Percentiles rank a stretch among this genome's conserved stretches.
phyloP scores from a whole-genome alignment of 1,140 invertebrate species.

The Listronotus bonariensis region DNA sequence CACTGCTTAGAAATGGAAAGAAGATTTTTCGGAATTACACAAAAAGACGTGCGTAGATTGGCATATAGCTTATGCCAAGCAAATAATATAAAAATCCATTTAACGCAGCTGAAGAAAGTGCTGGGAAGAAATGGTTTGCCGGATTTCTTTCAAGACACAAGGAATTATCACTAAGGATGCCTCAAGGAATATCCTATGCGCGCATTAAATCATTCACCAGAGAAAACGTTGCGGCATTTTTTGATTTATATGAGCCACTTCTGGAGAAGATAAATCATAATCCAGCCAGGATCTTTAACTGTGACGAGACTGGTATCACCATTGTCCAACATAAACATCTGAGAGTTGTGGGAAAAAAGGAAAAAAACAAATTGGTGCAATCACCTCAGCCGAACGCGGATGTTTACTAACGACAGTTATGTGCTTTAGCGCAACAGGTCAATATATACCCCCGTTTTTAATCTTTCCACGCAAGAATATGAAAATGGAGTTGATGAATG shows the following conservation, averaged over 20 bases:
- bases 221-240: conserved; percentile 21
- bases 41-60: too few species aligned
- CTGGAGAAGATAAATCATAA: conserved; percentile 32
- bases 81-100: too few species aligned
- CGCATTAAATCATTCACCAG: conserved; percentile 7
- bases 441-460: conserved; percentile 44
- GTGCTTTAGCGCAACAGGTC: neutral
- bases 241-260: conserved; percentile 17
- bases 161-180: neutral
- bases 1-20: too few species aligned
- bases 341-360: conserved; percentile 41
- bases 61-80: too few species aligned
- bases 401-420: neutral
- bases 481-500: conserved; percentile 47
- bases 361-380: conserved; percentile 7
- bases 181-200: conserved; percentile 15
- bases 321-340: conserved; percentile 48
- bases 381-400: conserved; percentile 3
- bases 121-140: too few species aligned
- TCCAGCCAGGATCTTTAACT: conserved; percentile 50
- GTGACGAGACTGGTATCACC: conserved; percentile 51
- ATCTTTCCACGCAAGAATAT: conserved; percentile 51
- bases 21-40: too few species aligned
- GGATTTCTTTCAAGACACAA: too few species aligned
- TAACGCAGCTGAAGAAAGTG: too few species aligned